phyloP scores from a whole-genome alignment of 2,888 invertebrate genomes.

The Plagiodera versicolora region DNA sequence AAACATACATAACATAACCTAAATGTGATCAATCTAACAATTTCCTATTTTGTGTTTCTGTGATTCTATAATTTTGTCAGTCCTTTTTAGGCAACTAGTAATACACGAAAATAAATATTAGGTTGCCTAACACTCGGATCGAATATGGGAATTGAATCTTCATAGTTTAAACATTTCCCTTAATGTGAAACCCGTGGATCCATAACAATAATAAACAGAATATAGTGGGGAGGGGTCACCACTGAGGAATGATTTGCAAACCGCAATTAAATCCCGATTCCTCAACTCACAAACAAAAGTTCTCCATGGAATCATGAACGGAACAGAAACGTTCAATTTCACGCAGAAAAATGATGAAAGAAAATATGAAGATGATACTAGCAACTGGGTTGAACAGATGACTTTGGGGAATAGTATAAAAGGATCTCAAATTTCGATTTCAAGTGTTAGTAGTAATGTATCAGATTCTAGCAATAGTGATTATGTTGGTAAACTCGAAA shows the following conservation, averaged over 20 bases:
- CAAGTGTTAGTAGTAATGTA: neutral
- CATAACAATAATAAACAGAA: neutral
- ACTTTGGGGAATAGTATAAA: neutral
- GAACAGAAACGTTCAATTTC: neutral
- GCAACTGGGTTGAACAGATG: neutral
- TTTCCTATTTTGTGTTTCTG: too few species aligned
- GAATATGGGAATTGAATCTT: neutral
- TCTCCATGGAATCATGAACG: neutral
- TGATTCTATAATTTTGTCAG: too few species aligned
- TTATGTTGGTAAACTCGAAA: neutral
- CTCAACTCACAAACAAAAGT: neutral
- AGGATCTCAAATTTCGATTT: neutral
- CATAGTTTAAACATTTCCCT: neutral
- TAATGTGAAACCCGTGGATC: neutral
- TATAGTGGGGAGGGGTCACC: neutral
- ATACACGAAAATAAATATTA: neutral
- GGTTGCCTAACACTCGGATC: neutral
- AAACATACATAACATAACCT: too few species aligned
- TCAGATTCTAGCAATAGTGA: neutral
- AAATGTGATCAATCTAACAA: too few species aligned
- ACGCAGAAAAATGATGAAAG: neutral
- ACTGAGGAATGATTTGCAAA: neutral
- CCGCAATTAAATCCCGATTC: neutral
- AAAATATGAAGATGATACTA: neutral
- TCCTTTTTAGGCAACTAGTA: neutral